Evolutionary conservation across 2,888 invertebrate species (phyloP).

Genomic region (Eupsilia transversa): DNA sequence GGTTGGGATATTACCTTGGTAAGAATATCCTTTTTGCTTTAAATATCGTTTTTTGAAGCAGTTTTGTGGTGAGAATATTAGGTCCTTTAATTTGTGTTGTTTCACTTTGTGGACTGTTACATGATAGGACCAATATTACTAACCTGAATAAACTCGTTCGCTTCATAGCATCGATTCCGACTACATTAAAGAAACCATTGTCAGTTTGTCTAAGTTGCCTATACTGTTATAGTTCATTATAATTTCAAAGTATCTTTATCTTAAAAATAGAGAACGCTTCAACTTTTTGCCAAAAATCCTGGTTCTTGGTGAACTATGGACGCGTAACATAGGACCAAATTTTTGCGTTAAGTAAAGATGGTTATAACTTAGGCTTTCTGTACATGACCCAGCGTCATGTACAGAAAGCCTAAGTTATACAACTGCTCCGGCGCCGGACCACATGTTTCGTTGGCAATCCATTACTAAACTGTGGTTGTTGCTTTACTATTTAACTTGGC

Average conservation of each 20-base stretch:
- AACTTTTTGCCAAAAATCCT: neutral
- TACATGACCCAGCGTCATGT: too few relatives aligned
- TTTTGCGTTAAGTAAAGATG: neutral
- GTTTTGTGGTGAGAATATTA: slow-evolving; percentile 6
- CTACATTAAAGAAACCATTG: neutral
- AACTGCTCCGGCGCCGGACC: too few relatives aligned
- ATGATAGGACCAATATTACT: neutral
- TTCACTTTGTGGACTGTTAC: neutral
- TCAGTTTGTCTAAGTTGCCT: neutral
- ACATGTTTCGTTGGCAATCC: too few relatives aligned
- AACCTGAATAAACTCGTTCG: neutral
- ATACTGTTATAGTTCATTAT: too few relatives aligned
- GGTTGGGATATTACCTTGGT: slow-evolving; percentile 27
- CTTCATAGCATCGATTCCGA: too few relatives aligned
- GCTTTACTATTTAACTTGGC: too few relatives aligned
- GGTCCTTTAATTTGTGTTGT: neutral
- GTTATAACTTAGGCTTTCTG: too few relatives aligned
- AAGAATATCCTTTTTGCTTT: slow-evolving; percentile 32
- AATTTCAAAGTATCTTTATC: neutral
- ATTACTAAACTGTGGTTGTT: too few relatives aligned
- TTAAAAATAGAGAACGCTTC: neutral
- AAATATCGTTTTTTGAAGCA: neutral
- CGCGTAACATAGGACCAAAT: neutral
- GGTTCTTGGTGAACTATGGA: neutral
- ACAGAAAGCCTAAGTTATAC: too few relatives aligned